These are phyloP conservation scores for Poeciliopsis paucimaculata DNA, from an alignment of 2,797 vertebrate genomes.

Conservation along the genomic window DNA sequence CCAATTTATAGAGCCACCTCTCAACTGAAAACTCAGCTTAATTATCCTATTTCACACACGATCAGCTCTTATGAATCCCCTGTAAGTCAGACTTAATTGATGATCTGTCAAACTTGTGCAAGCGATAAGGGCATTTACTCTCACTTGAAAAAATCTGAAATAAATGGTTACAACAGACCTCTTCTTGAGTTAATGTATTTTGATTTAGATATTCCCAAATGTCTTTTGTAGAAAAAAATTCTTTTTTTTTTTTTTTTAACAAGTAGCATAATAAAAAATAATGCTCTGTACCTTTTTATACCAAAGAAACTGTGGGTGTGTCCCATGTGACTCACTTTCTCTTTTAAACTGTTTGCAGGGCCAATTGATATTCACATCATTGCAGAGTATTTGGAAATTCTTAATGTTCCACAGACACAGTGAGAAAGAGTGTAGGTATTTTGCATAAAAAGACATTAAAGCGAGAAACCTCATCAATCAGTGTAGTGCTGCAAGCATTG, in stretches of 20 bases:
- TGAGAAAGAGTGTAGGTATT: conserved; percentile 39
- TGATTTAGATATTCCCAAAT: background rate
- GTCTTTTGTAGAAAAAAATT: background rate
- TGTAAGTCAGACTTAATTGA: conserved; percentile 60
- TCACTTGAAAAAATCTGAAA: background rate
- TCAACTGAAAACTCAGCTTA: conserved; percentile 61
- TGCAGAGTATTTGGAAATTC: conserved; percentile 30
- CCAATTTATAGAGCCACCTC: conserved; percentile 59
- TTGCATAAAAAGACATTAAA: conserved; percentile 57
- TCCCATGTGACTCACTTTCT: conserved; percentile 1
- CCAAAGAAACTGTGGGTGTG: conserved; percentile 1
- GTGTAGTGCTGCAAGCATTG: conserved; percentile 11
- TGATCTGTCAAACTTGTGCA: conserved; percentile 44
- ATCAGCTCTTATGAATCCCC: conserved; percentile 64
- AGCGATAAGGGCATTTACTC: conserved; percentile 11
- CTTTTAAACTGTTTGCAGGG: background rate
- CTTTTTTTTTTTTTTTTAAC: background rate
- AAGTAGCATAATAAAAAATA: background rate
- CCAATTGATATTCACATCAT: conserved; percentile 36
- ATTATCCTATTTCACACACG: conserved; percentile 68
- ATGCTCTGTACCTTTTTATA: background rate
- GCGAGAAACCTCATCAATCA: conserved; percentile 58
- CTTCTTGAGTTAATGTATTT: background rate
- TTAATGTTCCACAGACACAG: conserved; percentile 29
- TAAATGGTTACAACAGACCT: background rate